Conservation (phyloP, 2,113 vertebrate species). For the Sinocyclocheilus anophthalmus region DNA sequence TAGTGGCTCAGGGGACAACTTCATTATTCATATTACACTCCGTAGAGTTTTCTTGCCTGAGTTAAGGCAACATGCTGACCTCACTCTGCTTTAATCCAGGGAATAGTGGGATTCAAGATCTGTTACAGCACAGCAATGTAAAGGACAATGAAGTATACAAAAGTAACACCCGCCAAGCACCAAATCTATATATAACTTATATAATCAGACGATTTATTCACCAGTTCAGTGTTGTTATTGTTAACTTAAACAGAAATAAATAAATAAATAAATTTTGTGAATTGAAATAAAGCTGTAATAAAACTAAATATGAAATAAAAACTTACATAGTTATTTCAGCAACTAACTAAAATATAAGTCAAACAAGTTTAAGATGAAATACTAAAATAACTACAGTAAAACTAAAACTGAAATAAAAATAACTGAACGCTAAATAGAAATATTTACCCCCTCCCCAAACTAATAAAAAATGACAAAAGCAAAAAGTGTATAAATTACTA, state of each 20-base stretch:
- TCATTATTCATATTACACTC: slow-evolving; percentile 63
- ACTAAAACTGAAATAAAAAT: not conserved
- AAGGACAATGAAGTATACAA: not conserved
- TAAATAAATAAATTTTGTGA: too few species aligned
- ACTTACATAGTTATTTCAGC: not conserved
- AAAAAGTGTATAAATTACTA: not conserved
- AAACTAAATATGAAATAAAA: not conserved
- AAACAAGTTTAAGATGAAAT: not conserved
- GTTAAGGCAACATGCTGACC: slow-evolving; percentile 62
- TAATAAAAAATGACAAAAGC: not conserved
- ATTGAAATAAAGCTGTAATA: not conserved
- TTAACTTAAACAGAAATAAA: not conserved
- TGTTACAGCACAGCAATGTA: not conserved
- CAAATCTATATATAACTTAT: not conserved
- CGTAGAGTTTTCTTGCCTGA: slow-evolving; percentile 59
- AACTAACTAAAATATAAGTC: not conserved
- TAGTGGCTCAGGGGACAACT: slow-evolving; percentile 62
- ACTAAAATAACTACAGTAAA: not conserved
- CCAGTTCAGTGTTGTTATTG: too few species aligned
- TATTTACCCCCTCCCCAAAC: not conserved
- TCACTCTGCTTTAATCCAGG: slow-evolving; percentile 54
- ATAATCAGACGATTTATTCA: too few species aligned
- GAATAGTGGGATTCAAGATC: slow-evolving; percentile 16
- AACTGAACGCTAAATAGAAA: not conserved
- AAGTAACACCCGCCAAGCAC: too few species aligned